A percentile compares a stretch with the other conserved stretches of the same genome.
Evolutionary conservation across 2,888 invertebrate genomes (phyloP).

Genomic region (Nomada lathburiana): DNA sequence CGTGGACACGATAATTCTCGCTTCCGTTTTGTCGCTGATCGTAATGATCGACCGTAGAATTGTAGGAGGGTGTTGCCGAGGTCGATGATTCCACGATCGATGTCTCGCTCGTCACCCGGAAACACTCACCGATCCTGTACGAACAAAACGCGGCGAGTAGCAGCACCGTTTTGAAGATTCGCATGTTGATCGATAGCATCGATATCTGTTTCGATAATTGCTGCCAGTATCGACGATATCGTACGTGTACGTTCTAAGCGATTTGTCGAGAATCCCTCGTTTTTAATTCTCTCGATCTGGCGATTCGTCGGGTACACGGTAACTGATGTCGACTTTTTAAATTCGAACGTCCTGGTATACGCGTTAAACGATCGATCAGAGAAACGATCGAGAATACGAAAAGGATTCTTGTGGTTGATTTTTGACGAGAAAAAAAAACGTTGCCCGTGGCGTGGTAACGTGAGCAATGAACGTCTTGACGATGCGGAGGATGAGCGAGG

Average conservation of each 20-base stretch:
- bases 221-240: neutral
- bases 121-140: slow-evolving; percentile 38
- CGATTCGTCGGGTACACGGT: neutral
- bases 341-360: neutral
- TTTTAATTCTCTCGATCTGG: neutral
- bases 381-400: slow-evolving; percentile 9
- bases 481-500: slow-evolving; percentile 69
- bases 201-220: slow-evolving; percentile 37
- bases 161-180: slow-evolving; percentile 76
- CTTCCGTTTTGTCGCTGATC: slow-evolving; percentile 93
- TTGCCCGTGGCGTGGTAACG: slow-evolving; percentile 21
- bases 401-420: neutral
- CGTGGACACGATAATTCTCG: slow-evolving; percentile 90
- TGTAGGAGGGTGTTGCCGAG: neutral
- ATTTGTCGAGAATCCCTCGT: neutral
- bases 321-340: neutral
- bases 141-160: slow-evolving; percentile 50
- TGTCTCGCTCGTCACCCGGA: slow-evolving; percentile 49
- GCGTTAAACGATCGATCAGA: slow-evolving; percentile 3
- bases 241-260: neutral
- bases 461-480: slow-evolving; percentile 65
- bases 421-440: slow-evolving; percentile 17
- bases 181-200: slow-evolving; percentile 77
- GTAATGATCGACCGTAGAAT: slow-evolving; percentile 79
- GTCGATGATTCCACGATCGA: slow-evolving; percentile 28